Percentiles rank a stretch among this genome's conserved stretches.
phyloP scores from a whole-genome alignment of 2,797 vertebrate species.

The Antrozous pallidus region DNA sequence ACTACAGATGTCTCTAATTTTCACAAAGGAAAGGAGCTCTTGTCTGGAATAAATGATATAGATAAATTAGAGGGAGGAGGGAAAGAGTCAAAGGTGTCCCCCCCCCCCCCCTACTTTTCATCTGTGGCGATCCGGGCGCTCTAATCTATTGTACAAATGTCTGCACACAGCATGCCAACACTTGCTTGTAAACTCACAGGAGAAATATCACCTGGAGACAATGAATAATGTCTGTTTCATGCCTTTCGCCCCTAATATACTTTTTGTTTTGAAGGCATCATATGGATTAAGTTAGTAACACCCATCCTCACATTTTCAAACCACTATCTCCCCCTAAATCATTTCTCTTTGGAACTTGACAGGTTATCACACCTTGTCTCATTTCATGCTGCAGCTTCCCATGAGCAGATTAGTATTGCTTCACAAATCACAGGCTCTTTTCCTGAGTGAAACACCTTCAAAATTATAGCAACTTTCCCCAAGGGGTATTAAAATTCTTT shows the following conservation, averaged over 20 bases:
- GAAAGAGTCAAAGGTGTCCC: slow-evolving; percentile 64
- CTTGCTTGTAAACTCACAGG: slow-evolving; percentile 79
- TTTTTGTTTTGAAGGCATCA: slow-evolving; percentile 81
- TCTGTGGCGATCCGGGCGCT: slow-evolving; percentile 72
- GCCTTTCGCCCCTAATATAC: slow-evolving; percentile 79
- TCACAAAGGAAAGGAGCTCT: slow-evolving; percentile 67
- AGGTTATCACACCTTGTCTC: slow-evolving; percentile 86
- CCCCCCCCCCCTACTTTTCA: slow-evolving; percentile 71
- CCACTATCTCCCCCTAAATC: slow-evolving; percentile 82
- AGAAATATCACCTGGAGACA: slow-evolving; percentile 84
- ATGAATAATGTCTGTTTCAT: slow-evolving; percentile 84
- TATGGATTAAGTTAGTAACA: slow-evolving; percentile 91
- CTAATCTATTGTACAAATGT: slow-evolving; percentile 84
- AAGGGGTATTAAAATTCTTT: slow-evolving; percentile 71
- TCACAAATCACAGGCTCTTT: slow-evolving; percentile 87
- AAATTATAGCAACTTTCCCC: slow-evolving; percentile 77
- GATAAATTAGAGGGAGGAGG: slow-evolving; percentile 72
- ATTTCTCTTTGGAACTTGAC: slow-evolving; percentile 82
- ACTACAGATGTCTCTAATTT: slow-evolving; percentile 76
- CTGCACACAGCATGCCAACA: slow-evolving; percentile 77
- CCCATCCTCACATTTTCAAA: slow-evolving; percentile 83
- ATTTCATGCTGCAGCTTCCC: slow-evolving; percentile 86
- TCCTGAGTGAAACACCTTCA: slow-evolving; percentile 80
- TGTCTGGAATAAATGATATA: slow-evolving; percentile 78
- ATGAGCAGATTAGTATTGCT: slow-evolving; percentile 87